These are phyloP conservation scores for Spea multiplicata DNA, from an alignment of 2,113 vertebrate species.

Conservation along the genomic window DNA sequence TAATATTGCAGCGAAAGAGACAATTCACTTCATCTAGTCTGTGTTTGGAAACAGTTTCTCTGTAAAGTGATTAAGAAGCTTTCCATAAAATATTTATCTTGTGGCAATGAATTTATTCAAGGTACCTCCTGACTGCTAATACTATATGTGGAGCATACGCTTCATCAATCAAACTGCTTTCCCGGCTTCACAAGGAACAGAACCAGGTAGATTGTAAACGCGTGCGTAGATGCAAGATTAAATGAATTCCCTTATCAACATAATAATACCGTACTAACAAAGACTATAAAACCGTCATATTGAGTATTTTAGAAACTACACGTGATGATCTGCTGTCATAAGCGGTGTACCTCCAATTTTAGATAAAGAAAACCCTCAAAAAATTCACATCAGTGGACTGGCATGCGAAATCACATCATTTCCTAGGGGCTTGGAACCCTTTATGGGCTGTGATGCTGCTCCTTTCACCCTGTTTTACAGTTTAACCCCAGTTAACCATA, in stretches of 20 bases:
- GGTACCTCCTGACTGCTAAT: neutral
- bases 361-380: too few relatives aligned
- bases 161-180: neutral
- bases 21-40: neutral
- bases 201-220: neutral
- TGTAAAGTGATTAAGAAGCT: neutral
- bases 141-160: neutral
- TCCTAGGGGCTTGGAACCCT: too few relatives aligned
- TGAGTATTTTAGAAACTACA: neutral
- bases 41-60: neutral
- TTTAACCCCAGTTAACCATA: too few relatives aligned
- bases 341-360: neutral
- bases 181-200: neutral
- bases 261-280: neutral
- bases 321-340: conserved; percentile 5
- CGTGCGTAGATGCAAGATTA: neutral
- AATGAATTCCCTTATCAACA: neutral
- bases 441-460: too few relatives aligned
- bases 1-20: neutral
- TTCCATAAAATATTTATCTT: neutral
- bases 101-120: neutral
- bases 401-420: too few relatives aligned
- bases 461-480: too few relatives aligned
- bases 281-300: neutral
- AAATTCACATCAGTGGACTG: too few relatives aligned